Base-by-base conservation (phyloP, 2,113 vertebrate species). In the Gasterosteus aculeatus region DNA sequence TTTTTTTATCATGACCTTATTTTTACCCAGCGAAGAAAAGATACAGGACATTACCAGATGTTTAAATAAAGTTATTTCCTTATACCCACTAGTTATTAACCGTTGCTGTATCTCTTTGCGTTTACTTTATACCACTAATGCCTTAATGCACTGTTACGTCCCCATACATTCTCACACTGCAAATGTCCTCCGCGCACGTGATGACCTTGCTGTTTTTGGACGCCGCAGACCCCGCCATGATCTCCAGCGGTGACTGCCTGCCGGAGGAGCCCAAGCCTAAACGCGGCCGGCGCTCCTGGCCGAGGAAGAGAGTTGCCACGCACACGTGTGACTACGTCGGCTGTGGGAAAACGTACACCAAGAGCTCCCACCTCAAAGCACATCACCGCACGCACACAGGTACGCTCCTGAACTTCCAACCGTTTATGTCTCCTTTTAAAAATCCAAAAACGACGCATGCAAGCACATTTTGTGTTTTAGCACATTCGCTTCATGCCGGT, bases 331-430 rank as follows among this genome's bases (percentile, higher is more conserved):
- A 98, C 89, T 99, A 98, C 0, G 96, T 95, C 0, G 98, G 98
- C 83, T 99, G 98, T 0, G 98, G 98, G 41, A 99, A 99, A 92
- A 99, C 98, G 0, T 99, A 99, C 88, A 99, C 98, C 11, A 99
- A 99, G 92, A 99, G 98, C 88, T 99, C 98, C 39, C 98, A 99
- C 89, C 96, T 99, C 81, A 99, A 99, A 90, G 98, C 98, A 0
- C 98, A 99, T 75, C 95, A 99, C 85, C 95, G 98, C 84, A 99
- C 98, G 9, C 98, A 99, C 94, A 99, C 98, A 96, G 98, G 98
- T 99, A 92, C 77, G 92, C 33, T 31, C 11, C 62, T 12, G 16
- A 4, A 6, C n/a, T 38, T 1, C 33, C 33, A 33, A 33, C 22
- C 22, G 22, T 26, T 26, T 26, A 26, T 26, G 22, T 26, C 22